Percentiles rank a stretch among this genome's conserved stretches.
Evolutionary conservation across 2,797 vertebrate genomes (phyloP).

Genomic region (Hirundo rustica): DNA sequence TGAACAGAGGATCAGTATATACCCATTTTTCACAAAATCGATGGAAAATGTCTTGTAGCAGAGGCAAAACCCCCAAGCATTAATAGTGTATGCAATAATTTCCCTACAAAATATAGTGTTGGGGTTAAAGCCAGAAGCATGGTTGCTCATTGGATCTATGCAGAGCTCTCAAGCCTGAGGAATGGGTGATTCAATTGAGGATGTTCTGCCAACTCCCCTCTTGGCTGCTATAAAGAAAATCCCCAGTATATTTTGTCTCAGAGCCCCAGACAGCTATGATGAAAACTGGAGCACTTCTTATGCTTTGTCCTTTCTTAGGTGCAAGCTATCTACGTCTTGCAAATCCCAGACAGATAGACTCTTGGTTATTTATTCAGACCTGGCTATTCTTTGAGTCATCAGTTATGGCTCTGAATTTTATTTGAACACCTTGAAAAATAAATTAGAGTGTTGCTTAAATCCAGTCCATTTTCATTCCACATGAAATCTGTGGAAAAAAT

Average conservation of each 20-base stretch:
- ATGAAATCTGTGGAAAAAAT: neutral
- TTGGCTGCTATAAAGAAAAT: neutral
- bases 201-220: neutral
- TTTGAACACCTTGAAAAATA: neutral
- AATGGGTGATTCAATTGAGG: neutral
- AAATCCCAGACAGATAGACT: neutral
- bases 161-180: neutral
- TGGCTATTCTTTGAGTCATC: neutral
- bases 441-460: neutral
- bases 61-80: neutral
- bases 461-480: neutral
- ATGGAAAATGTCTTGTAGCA: neutral
- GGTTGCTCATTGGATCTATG: neutral
- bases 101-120: neutral
- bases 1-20: neutral
- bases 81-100: neutral
- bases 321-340: neutral
- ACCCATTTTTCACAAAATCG: neutral
- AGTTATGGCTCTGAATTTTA: neutral
- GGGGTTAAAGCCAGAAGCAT: neutral
- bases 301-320: neutral
- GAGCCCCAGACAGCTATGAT: neutral
- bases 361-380: neutral
- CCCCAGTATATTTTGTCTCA: neutral
- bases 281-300: neutral